Evolutionary conservation across 2,888 invertebrate genomes (phyloP), one percentile per base, ranked within the genome.

Genomic region (Chesias legatella): DNA sequence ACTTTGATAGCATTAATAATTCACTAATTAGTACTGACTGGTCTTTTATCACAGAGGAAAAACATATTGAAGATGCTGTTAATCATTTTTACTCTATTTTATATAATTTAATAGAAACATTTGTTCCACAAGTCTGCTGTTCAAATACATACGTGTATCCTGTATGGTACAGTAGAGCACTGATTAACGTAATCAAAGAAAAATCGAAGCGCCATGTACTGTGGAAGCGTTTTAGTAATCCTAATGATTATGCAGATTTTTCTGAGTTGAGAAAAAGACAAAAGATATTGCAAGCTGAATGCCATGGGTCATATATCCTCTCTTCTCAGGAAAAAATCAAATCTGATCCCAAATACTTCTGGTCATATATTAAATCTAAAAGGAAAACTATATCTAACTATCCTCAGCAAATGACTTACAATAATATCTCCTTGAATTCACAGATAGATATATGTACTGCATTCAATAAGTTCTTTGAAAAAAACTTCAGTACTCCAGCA

Each of bases 251-350:
- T 32, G 17, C 2, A 0, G 17, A 21, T 1, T 38, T 38, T 22
- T 21, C 38, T 1, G 32, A 32, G 1, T 8, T 38, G 7, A 32
- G 32, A 5, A 1, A 9, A 6, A 27, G 4, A 17, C 32, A 32
- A 10, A 38, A 38, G 17, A 23, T 9, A 27, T 5, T 37, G n/a
- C 37, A 37, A 8, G 8, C 9, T 6, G 27, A 27, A 5, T 38
- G 38, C n/a, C 23, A 28, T 9, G 1, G 10, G 1, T 24, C 22
- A 2, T 32, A 23, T 27, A 9, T 32, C 6, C 9, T 2, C 7
- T 17, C 25, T 1, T 8, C 40, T n/a, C 33, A 40, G 10, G n/a
- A 30, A 7, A 40, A 40, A 21, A 40, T 40, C 4, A 40, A 40
- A 33, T 21, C 33, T 6, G 6, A 29, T 8, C 29, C 40, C 7